Evolutionary conservation across 2,888 invertebrate species (phyloP), one percentile per base, ranked within the genome.

Genomic region (Hydrotaea diabolus): DNA sequence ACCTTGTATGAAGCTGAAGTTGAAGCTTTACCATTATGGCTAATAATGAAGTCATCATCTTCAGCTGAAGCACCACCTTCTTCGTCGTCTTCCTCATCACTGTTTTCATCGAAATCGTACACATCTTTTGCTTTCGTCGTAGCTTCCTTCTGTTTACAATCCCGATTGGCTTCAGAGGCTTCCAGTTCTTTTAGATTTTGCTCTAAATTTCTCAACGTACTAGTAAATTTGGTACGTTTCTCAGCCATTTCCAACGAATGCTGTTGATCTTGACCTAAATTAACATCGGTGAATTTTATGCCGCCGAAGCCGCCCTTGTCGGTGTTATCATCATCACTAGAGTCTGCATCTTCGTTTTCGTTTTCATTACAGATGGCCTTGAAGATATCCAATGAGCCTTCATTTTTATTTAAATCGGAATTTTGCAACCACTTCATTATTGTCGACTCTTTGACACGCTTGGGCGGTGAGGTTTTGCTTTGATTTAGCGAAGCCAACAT

Each of bases 391-490:
- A 89, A 83, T 19, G 91, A 91, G 36, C 90, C 90, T 71, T 90
- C 92, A 39, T 90, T 91, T 76, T 90, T 89, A 59, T 89, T 91
- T 64, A 92, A 88, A 88, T 92, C 92, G 8, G 92, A 92, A 85
- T 92, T 92, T 69, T 90, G 88, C 2, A 92, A 86, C 92, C 89
- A 91, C 62, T 92, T 91, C 86, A 91, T 88, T 23, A 92, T 88
- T 62, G 90, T 90, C 0, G 90, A 89, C 75, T 91, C 89, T 69
- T 83, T 86, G 9, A 82, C 82, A 66, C 79, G 74, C 57, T 80
- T 85, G 43, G 82, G 84, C n/a, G 78, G 72, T 19, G 66, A 62
- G 11, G 43, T 46, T 11, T 49, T 76, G 75, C 36, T 71, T 55
- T 23, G 53, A 36, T 53, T 23, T 9, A 64, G 55, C 46, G 73